Evolutionary conservation across 2,113 vertebrate genomes (phyloP).

Genomic region (Psilopogon haemacephalus): DNA sequence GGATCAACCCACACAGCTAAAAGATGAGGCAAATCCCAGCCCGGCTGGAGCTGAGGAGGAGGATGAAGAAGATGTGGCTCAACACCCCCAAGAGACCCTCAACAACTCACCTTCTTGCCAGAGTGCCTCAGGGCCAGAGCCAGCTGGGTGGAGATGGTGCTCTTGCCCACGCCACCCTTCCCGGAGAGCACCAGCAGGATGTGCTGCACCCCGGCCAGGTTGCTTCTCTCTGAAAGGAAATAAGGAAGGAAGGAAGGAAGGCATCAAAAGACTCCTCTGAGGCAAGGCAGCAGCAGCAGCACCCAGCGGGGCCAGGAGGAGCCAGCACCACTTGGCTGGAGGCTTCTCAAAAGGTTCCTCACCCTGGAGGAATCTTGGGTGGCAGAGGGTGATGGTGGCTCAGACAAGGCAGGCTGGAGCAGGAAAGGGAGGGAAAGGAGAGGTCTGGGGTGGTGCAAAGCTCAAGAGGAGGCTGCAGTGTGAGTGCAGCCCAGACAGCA

Average conservation of each 20-base stretch:
- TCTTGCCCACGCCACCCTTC: constrained; percentile 96
- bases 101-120: constrained; percentile 89
- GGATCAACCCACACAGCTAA: accelerated
- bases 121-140: constrained; percentile 82
- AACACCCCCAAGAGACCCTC: accelerated
- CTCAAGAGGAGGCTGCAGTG: too few relatives aligned
- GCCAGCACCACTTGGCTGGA: too few relatives aligned
- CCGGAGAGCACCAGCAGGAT: constrained; percentile 91
- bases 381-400: accelerated
- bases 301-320: too few relatives aligned
- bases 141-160: constrained; percentile 88
- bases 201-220: constrained; percentile 79
- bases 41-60: not conserved
- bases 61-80: not conserved
- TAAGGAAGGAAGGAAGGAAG: too few relatives aligned
- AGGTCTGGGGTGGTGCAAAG: too few relatives aligned
- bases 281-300: too few relatives aligned
- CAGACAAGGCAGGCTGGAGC: accelerated
- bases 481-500: too few relatives aligned
- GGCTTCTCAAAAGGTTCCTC: too few relatives aligned
- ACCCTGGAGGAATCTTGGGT: too few relatives aligned
- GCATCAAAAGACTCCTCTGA: not conserved
- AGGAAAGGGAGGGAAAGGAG: not conserved
- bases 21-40: not conserved
- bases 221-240: constrained; percentile 58